Evolutionary conservation across 2,888 invertebrate genomes (phyloP).

Genomic region (Melanostoma mellinum): DNA sequence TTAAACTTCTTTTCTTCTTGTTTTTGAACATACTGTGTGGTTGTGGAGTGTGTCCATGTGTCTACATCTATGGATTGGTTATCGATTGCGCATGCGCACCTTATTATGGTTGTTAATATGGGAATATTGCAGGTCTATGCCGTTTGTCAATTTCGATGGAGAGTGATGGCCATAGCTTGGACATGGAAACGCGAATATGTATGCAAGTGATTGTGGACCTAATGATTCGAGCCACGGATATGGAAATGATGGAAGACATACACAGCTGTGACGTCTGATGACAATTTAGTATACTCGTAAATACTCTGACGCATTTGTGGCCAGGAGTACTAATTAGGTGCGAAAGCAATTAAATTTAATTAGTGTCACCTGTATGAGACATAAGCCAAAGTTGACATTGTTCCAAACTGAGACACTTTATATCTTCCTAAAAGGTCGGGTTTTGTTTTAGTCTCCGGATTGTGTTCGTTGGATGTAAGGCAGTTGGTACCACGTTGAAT

Average conservation of each 20-base stretch:
- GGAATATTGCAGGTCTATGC: slow-evolving; percentile 60
- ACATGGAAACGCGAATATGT: slow-evolving; percentile 37
- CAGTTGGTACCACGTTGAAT: too few relatives aligned
- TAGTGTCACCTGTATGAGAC: slow-evolving; percentile 47
- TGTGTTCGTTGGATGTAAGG: too few relatives aligned
- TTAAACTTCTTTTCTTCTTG: slow-evolving; percentile 33
- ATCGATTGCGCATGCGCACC: slow-evolving; percentile 62
- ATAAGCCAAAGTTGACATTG: slow-evolving; percentile 16
- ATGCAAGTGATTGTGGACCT: slow-evolving; percentile 22
- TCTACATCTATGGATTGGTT: slow-evolving; percentile 53
- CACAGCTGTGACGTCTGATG: slow-evolving; percentile 40
- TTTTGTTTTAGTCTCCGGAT: too few relatives aligned
- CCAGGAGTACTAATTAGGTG: slow-evolving; percentile 56
- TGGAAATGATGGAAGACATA: slow-evolving; percentile 51
- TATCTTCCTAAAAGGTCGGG: not conserved
- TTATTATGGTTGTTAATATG: slow-evolving; percentile 67
- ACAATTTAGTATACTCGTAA: slow-evolving; percentile 52
- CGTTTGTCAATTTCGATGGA: slow-evolving; percentile 66
- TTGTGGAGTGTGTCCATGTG: slow-evolving; percentile 36
- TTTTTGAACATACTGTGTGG: slow-evolving; percentile 1
- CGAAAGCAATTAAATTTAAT: slow-evolving; percentile 70
- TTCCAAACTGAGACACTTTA: slow-evolving; percentile 25
- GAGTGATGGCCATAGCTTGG: slow-evolving; percentile 57
- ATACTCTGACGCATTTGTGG: slow-evolving; percentile 44
- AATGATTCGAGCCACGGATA: slow-evolving; percentile 62